Percentiles rank a stretch among this genome's conserved stretches.
phyloP scores from a whole-genome alignment of 2,797 vertebrate species.

The Cercopithecus petaurista region DNA sequence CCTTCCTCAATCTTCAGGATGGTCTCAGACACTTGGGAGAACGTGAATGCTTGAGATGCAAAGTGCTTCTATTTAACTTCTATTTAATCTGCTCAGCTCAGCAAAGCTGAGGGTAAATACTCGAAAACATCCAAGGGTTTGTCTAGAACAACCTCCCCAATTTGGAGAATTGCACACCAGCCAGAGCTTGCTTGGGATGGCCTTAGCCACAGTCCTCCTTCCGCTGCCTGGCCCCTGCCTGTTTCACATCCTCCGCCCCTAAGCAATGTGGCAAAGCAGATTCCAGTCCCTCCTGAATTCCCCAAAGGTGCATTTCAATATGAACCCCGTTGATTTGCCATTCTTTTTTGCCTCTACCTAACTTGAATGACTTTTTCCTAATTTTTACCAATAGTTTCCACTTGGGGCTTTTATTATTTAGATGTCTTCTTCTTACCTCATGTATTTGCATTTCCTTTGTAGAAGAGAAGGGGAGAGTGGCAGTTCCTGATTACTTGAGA shows the following conservation, averaged over 20 bases:
- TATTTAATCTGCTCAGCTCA: not conserved
- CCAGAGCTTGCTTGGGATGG: not conserved
- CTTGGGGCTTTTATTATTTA: not conserved
- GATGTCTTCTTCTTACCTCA: not conserved
- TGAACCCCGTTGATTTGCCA: accelerated
- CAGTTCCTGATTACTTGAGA: not conserved
- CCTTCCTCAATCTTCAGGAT: not conserved
- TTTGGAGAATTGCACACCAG: too few species aligned
- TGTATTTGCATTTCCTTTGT: not conserved
- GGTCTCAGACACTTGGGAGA: not conserved
- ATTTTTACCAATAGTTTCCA: not conserved
- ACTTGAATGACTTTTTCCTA: not conserved
- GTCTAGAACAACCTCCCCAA: not conserved
- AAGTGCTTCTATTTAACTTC: not conserved
- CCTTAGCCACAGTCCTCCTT: not conserved
- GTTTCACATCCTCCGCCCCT: not conserved
- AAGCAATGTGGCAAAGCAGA: not conserved
- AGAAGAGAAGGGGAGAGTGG: not conserved
- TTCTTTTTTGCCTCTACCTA: not conserved
- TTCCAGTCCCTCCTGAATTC: not conserved
- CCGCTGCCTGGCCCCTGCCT: accelerated
- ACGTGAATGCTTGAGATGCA: not conserved
- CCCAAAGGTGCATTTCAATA: not conserved
- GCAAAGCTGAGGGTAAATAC: not conserved
- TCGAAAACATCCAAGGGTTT: not conserved